Conservation (phyloP, 2,888 invertebrate genomes). For the Cryptus armator region DNA sequence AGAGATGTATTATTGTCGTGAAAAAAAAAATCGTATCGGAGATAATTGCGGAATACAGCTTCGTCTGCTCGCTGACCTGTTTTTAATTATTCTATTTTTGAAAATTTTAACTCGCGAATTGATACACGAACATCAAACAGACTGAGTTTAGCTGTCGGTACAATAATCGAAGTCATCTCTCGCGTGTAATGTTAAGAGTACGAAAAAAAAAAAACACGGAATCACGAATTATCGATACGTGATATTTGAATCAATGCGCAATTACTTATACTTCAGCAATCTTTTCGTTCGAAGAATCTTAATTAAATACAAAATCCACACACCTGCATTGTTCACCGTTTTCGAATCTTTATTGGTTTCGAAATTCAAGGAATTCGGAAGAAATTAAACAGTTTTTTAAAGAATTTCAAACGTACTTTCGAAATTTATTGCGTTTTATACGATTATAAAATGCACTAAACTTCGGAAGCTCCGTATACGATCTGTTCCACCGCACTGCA, state of each 20-base stretch:
- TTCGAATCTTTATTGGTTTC: background rate
- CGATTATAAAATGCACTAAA: constrained; percentile 3
- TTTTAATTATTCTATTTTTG: no score
- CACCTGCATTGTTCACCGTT: background rate
- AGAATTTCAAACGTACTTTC: background rate
- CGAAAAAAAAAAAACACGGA: background rate
- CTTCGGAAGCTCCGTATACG: background rate
- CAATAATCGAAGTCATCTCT: no score
- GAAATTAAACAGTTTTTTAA: background rate
- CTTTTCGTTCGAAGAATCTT: background rate
- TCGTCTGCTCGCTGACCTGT: no score
- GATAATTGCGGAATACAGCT: no score
- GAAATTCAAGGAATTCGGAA: background rate
- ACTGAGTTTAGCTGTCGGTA: no score
- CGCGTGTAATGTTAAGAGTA: background rate
- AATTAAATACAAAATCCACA: background rate
- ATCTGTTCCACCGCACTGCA: background rate
- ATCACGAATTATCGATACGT: background rate
- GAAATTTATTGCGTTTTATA: background rate
- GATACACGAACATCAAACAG: no score
- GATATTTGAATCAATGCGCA: background rate
- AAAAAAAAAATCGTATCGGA: no score
- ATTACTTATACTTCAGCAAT: background rate
- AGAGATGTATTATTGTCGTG: no score
- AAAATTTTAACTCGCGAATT: no score